Evolutionary conservation across 53 echinoderm and acorn worm species (phyloP), one percentile per base, ranked within the genome.

Genomic region (Echinarachnius parma): DNA sequence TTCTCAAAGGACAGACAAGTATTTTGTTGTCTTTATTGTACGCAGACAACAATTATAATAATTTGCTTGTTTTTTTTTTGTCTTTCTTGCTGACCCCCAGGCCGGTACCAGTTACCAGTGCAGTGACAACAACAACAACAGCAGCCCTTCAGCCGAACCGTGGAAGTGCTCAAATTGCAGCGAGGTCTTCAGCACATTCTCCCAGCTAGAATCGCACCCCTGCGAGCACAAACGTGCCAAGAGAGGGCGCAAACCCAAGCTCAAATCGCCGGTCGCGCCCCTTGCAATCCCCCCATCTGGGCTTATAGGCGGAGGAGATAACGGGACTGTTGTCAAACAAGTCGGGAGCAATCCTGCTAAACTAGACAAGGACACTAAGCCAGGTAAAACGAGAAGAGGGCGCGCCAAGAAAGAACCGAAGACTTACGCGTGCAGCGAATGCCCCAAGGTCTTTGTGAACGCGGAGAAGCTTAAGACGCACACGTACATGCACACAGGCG

Each of bases 111-210:
- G 86, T 58, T 81, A 81, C 75, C 81, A 86, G 68, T 77, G 75
- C 68, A 81, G 76, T 48, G 83, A 83, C 49, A 88, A 88, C 75
- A 92, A 92, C 79, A 92, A 92, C 68, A 81, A 83, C 76, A 79
- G 61, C 26, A 77, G 78, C 23, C 79, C 84, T 21, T 84, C 68
- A 13, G 88, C 88, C 26, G 98, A 98, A 66, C 98, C 98, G 3
- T 98, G 98, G 98, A 98, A 98, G 66, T 98, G 98, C 62, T 98
- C 98, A 28, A 91, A 82, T 45, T 98, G 98, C 69, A 98, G 83
- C 61, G 62, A 92, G 25, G 88, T 91, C 75, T 98, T 98, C 59
- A 82, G 91, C 31, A 98, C 91, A 2, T 98, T 98, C 71, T 60
- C 77, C 45, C 86, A 87, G 34, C 88, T 98, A 24, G 98, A 98